A percentile compares a stretch with the other conserved stretches of the same genome.
phyloP scores from a whole-genome alignment of 2,888 invertebrate species.

The Rotaria magnacalcarata region DNA sequence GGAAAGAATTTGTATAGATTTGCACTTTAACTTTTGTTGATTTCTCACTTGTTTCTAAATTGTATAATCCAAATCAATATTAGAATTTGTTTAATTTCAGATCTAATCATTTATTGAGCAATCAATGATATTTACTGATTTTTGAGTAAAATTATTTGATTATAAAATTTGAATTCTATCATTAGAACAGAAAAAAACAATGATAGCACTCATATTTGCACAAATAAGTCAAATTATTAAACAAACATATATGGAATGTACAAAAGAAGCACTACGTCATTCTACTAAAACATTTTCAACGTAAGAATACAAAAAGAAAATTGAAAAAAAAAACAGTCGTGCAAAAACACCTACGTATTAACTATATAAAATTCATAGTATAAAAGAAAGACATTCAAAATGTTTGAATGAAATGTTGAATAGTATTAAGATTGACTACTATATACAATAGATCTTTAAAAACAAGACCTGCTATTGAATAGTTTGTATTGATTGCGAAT shows the following conservation, averaged over 20 bases:
- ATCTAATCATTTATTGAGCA: too few species aligned
- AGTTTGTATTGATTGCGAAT: not conserved
- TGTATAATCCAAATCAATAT: too few species aligned
- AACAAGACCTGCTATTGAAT: not conserved
- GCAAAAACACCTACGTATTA: not conserved
- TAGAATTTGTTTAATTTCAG: too few species aligned
- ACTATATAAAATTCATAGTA: not conserved
- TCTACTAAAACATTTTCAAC: not conserved
- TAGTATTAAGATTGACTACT: not conserved
- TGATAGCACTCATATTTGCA: not conserved
- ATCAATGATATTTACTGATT: too few species aligned
- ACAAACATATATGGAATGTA: not conserved
- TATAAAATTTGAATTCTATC: not conserved
- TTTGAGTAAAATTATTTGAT: not conserved
- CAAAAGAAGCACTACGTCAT: not conserved
- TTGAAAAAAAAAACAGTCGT: not conserved
- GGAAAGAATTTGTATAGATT: too few species aligned
- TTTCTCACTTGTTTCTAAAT: too few species aligned
- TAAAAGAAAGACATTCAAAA: not conserved
- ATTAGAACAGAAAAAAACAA: not conserved
- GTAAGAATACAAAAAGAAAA: not conserved
- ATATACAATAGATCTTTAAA: not conserved
- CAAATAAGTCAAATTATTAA: not conserved
- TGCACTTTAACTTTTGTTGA: too few species aligned
- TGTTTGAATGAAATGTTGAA: not conserved